phyloP scores from a whole-genome alignment of 1,140 invertebrate species.

The Tenebrio molitor region DNA sequence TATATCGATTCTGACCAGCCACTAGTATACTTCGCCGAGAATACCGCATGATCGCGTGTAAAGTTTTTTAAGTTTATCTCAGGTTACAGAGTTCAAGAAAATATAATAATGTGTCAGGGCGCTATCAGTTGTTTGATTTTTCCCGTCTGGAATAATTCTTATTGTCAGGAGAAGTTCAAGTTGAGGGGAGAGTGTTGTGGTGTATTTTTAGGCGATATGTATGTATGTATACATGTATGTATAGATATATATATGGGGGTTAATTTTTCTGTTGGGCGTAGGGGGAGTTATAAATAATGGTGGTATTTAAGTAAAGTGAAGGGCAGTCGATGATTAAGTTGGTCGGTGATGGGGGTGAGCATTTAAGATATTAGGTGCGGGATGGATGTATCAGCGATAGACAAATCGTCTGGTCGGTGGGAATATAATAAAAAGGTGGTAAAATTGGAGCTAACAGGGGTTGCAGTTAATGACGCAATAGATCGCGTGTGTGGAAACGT shows the following conservation, averaged over 20 bases:
- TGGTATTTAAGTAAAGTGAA: not conserved
- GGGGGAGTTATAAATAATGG: not conserved
- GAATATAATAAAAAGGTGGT: not conserved
- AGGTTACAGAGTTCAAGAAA: conserved; percentile 33
- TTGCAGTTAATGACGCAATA: conserved; percentile 58
- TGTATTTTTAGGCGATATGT: not conserved
- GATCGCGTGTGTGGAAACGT: conserved; percentile 58
- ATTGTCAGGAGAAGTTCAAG: no score
- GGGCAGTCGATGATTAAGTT: not conserved
- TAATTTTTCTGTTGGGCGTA: not conserved
- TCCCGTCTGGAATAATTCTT: not conserved
- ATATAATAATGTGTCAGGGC: not conserved
- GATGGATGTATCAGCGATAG: not conserved
- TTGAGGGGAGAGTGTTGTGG: no score
- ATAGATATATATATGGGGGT: not conserved
- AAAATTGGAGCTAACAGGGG: conserved; percentile 32
- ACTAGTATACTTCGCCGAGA: conserved; percentile 10
- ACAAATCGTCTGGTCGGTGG: conserved; percentile 3
- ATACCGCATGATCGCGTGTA: conserved; percentile 39
- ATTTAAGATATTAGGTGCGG: not conserved
- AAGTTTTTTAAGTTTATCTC: conserved; percentile 17
- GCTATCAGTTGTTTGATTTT: not conserved
- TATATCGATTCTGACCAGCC: conserved; percentile 24
- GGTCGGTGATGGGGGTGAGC: not conserved
- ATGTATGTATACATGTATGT: no score